Evolutionary conservation across 1,140 invertebrate species (phyloP).

Genomic region (Leptopilina boulardi): DNA sequence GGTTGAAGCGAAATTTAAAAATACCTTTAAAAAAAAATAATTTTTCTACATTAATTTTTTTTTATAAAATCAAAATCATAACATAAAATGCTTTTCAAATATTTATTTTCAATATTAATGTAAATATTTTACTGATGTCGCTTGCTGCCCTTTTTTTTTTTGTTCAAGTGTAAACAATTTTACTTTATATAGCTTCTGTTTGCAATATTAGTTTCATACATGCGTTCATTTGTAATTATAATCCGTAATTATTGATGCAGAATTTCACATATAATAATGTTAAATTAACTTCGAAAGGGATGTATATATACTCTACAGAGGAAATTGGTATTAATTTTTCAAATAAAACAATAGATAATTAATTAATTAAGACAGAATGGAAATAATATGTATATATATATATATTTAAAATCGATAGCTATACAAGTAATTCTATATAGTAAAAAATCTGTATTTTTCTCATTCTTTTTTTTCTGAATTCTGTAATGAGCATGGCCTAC

Average conservation of each 20-base stretch:
- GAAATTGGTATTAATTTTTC: too few relatives aligned
- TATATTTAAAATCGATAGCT: neutral
- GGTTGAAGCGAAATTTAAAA: too few relatives aligned
- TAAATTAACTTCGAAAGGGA: neutral
- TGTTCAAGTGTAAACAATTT: neutral
- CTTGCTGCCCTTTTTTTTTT: neutral
- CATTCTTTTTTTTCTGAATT: neutral
- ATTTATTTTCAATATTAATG: too few relatives aligned
- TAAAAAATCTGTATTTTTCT: neutral
- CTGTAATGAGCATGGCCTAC: slow-evolving; percentile 16
- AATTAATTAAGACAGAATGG: too few relatives aligned
- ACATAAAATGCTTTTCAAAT: too few relatives aligned
- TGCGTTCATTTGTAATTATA: neutral
- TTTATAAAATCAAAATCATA: too few relatives aligned
- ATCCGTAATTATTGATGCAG: neutral
- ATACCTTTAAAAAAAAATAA: too few relatives aligned
- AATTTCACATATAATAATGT: neutral
- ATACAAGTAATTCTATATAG: neutral
- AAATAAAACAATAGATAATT: too few relatives aligned
- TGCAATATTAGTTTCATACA: neutral
- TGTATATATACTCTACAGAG: too few relatives aligned
- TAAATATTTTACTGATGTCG: too few relatives aligned
- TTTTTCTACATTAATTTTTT: too few relatives aligned
- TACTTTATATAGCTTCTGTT: neutral
- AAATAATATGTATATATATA: too few relatives aligned